phyloP scores from a whole-genome alignment of 2,797 vertebrate genomes.

The Molossus molossus region DNA sequence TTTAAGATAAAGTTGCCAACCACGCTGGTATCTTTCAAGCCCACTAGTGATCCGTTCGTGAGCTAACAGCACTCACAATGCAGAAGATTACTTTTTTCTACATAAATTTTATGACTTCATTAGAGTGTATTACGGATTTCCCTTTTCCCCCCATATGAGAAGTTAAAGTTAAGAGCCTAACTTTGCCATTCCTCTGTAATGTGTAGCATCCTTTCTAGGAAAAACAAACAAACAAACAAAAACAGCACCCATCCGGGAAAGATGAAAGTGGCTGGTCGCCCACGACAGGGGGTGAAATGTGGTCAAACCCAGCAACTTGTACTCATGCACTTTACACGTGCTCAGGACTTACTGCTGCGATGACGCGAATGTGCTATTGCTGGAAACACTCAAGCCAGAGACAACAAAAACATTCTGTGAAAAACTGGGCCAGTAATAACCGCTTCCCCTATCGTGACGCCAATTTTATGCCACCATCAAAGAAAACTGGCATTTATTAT shows the following conservation, averaged over 20 bases:
- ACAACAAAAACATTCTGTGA: conserved; percentile 47
- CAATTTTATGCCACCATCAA: neutral
- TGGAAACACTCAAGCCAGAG: neutral
- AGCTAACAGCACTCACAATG: neutral
- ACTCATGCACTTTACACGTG: conserved; percentile 15
- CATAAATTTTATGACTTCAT: conserved; percentile 16
- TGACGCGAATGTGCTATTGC: neutral
- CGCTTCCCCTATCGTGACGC: neutral
- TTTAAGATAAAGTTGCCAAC: conserved; percentile 66
- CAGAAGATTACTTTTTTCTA: conserved; percentile 43
- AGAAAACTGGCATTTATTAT: neutral
- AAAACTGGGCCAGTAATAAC: conserved; percentile 18
- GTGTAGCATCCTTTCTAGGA: neutral
- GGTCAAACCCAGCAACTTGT: neutral
- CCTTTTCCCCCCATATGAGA: neutral
- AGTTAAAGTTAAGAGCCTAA: conserved; percentile 62
- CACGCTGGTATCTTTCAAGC: conserved; percentile 14
- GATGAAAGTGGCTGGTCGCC: neutral
- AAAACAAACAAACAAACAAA: neutral
- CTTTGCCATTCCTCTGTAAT: conserved; percentile 13
- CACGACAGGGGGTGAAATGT: neutral
- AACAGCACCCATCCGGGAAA: neutral
- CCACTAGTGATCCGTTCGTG: neutral
- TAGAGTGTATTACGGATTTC: neutral
- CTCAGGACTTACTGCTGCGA: neutral